Evolutionary conservation across 2,113 vertebrate genomes (phyloP).

Genomic region (Apaloderma vittatum): DNA sequence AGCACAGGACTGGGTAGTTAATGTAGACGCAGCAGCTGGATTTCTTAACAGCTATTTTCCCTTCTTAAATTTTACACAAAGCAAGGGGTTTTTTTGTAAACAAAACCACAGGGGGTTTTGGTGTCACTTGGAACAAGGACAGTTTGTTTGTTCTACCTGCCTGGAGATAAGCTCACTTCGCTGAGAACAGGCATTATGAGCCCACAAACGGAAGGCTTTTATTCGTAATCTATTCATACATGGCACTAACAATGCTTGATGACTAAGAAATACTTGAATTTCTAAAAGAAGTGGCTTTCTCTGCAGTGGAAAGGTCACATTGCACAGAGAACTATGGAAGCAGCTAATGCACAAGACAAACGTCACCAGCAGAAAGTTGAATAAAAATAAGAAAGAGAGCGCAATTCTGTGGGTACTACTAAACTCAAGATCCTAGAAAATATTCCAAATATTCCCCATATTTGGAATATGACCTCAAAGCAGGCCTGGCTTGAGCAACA

Average conservation of each 20-base stretch:
- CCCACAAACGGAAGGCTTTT: not conserved
- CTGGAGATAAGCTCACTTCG: not conserved
- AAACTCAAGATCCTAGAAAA: not conserved
- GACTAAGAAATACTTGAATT: conserved; percentile 9
- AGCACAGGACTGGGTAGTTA: too few relatives aligned
- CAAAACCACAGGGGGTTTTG: not conserved
- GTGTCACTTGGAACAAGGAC: not conserved
- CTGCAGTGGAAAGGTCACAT: not conserved
- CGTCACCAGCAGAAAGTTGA: not conserved
- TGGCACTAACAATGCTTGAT: not conserved
- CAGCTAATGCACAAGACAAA: not conserved
- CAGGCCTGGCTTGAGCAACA: not conserved
- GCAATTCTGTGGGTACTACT: not conserved
- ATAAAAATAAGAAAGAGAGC: not conserved
- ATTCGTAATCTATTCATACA: not conserved
- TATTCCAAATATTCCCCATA: not conserved
- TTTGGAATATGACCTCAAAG: not conserved
- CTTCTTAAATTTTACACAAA: not conserved
- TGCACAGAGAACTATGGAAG: not conserved
- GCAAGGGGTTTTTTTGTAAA: not conserved
- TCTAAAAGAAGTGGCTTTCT: not conserved
- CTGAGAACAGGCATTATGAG: not conserved
- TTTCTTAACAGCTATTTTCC: not conserved
- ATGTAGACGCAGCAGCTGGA: not conserved
- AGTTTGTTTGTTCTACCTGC: not conserved